These are phyloP conservation scores for Trinorchestia longiramus DNA, from an alignment of 1,140 invertebrate genomes.

Conservation along the genomic window DNA sequence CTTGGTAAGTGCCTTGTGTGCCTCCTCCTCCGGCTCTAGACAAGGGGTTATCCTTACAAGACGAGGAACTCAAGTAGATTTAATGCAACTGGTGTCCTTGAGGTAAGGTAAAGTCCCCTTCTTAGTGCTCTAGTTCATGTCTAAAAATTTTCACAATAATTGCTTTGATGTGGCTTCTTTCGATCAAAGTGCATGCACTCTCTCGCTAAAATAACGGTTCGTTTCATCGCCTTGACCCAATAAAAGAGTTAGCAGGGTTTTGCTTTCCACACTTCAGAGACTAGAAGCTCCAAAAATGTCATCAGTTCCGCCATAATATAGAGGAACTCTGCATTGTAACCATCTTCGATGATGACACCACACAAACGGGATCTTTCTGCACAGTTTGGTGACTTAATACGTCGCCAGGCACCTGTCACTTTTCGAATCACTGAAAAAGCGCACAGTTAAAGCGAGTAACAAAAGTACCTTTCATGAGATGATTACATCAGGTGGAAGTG, in stretches of 20 bases:
- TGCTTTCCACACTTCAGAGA: not conserved
- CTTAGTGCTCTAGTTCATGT: not conserved
- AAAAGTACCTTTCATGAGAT: not conserved
- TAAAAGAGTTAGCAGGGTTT: not conserved
- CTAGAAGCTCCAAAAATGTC: not conserved
- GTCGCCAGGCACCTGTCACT: not conserved
- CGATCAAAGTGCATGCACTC: not conserved
- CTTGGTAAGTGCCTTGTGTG: constrained; percentile 46
- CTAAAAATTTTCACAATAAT: not conserved
- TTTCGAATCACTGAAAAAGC: not conserved
- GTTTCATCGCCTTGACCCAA: not conserved
- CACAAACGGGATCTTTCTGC: not conserved
- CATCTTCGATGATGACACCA: not conserved
- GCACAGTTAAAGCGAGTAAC: not conserved
- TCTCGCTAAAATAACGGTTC: not conserved
- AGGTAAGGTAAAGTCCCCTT: not conserved
- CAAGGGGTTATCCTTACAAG: not conserved
- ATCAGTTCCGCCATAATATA: not conserved
- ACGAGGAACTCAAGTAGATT: not conserved
- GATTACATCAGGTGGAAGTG: not conserved
- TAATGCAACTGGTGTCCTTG: not conserved
- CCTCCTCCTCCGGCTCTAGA: not conserved
- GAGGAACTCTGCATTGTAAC: not conserved
- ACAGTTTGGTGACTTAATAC: not conserved
- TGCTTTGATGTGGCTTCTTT: not conserved